A percentile compares a stretch with the other conserved stretches of the same genome.
These are phyloP conservation scores for Strigamia maritima DNA, from an alignment of 2,888 invertebrate genomes.

Conservation along the genomic window DNA sequence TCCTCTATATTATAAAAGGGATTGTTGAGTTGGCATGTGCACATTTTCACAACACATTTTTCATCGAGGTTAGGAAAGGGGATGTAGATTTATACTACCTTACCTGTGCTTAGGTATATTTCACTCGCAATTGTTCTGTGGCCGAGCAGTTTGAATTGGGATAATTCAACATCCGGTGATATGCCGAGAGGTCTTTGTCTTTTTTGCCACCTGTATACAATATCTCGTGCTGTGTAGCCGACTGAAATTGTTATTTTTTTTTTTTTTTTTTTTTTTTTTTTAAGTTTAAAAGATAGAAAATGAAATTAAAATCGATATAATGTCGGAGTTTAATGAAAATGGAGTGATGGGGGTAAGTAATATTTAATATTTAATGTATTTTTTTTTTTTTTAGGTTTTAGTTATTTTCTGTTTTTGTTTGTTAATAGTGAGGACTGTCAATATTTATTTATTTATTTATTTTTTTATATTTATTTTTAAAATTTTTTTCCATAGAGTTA, in stretches of 20 bases:
- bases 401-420: background rate
- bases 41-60: background rate
- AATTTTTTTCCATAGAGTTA: background rate
- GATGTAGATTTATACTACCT: background rate
- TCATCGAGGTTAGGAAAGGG: no score
- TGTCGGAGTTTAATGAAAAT: no score
- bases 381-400: background rate
- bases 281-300: background rate
- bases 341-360: no score
- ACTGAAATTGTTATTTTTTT: slow-evolving; percentile 26
- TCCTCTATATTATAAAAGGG: background rate
- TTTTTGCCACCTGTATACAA: slow-evolving; percentile 37
- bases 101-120: slow-evolving; percentile 36
- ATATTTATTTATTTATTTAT: background rate
- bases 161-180: slow-evolving; percentile 36
- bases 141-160: slow-evolving; percentile 37
- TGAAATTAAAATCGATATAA: background rate
- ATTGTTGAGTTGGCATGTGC: background rate
- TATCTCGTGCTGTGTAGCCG: slow-evolving; percentile 35
- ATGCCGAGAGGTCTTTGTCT: slow-evolving; percentile 31
- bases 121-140: slow-evolving; percentile 1
- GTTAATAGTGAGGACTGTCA: background rate
- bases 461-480: background rate
- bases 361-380: background rate
- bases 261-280: background rate